phyloP scores from a whole-genome alignment of 2,888 invertebrate genomes.

The Malacosoma neustria region DNA sequence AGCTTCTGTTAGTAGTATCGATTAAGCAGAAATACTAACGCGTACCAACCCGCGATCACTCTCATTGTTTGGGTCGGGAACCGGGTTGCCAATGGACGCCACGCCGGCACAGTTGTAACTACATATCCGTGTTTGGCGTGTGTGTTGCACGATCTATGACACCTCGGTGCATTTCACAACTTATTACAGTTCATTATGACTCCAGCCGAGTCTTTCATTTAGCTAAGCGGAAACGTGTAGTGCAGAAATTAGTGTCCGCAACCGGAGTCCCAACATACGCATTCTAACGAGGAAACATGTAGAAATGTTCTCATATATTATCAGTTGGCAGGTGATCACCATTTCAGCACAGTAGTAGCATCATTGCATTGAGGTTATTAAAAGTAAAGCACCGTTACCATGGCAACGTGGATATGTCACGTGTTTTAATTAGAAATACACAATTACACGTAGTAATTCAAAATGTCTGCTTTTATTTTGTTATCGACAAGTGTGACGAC shows the following conservation, averaged over 20 bases:
- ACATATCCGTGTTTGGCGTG: constrained; percentile 45
- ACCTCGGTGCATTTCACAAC: constrained; percentile 16
- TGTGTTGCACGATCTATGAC: constrained; percentile 42
- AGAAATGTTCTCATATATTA: constrained; percentile 66
- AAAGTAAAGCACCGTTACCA: constrained; percentile 43
- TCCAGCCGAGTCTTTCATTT: constrained; percentile 3
- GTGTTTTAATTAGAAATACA: background rate
- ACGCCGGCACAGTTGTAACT: constrained; percentile 35
- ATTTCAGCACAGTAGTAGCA: constrained; percentile 33
- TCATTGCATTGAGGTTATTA: constrained; percentile 39
- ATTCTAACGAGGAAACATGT: constrained; percentile 40
- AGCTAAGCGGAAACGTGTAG: constrained; percentile 10
- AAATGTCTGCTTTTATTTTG: background rate
- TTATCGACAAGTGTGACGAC: constrained; percentile 18
- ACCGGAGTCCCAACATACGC: constrained; percentile 24
- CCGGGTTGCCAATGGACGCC: constrained; percentile 60
- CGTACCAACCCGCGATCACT: constrained; percentile 68
- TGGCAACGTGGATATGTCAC: constrained; percentile 32
- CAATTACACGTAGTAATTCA: background rate
- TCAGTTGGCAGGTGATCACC: constrained; percentile 65
- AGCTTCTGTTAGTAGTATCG: constrained; percentile 46
- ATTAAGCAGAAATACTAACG: constrained; percentile 40
- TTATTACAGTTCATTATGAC: constrained; percentile 18
- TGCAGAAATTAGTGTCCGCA: constrained; percentile 8
- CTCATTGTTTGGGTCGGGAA: constrained; percentile 65